Evolutionary conservation across 2,888 invertebrate genomes (phyloP).

Genomic region (Choristoneura rosaceana): DNA sequence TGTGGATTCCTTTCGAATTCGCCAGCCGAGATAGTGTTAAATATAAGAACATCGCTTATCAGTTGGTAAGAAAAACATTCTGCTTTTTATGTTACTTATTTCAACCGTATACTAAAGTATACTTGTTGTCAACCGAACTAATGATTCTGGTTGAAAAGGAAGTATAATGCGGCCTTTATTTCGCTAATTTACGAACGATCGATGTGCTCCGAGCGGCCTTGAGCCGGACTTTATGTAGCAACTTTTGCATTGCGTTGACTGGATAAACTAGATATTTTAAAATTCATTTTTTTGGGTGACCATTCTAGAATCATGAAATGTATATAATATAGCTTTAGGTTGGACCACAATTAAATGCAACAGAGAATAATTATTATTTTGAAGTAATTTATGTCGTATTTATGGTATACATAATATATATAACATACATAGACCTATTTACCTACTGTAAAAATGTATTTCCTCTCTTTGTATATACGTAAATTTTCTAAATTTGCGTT

Average conservation of each 20-base stretch:
- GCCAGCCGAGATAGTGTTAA: not conserved
- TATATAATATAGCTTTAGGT: not conserved
- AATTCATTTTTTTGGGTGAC: not conserved
- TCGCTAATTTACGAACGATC: constrained; percentile 37
- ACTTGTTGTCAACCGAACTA: not conserved
- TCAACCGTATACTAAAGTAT: no score
- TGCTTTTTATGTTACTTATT: no score
- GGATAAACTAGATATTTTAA: constrained; percentile 23
- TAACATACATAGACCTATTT: not conserved
- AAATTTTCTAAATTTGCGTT: constrained; percentile 18
- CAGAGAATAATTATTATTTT: not conserved
- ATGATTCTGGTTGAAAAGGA: constrained; percentile 14
- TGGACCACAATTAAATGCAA: not conserved
- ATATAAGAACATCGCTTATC: not conserved
- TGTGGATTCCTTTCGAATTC: not conserved
- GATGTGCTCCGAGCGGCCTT: constrained; percentile 36
- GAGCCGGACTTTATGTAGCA: constrained; percentile 27
- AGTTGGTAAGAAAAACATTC: no score
- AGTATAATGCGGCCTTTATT: constrained; percentile 27
- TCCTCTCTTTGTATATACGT: not conserved
- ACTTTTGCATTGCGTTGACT: constrained; percentile 36
- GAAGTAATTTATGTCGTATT: not conserved
- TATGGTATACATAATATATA: no score
- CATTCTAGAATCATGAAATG: not conserved
- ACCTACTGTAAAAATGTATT: constrained; percentile 10